Evolutionary conservation across 2,113 vertebrate species (phyloP).

Genomic region (Pavo muticus): DNA sequence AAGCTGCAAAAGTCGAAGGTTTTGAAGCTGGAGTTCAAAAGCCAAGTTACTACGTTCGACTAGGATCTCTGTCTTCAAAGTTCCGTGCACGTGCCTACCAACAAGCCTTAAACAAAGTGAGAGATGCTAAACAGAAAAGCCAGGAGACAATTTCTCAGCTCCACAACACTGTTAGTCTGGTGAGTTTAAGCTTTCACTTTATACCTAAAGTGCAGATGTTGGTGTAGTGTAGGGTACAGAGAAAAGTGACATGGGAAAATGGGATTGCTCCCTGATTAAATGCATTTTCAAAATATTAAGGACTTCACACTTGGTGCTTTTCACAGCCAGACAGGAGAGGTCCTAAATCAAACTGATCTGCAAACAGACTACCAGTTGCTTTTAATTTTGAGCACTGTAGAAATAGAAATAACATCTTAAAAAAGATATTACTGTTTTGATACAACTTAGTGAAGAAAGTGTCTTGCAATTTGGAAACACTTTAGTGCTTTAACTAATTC

Average conservation of each 20-base stretch:
- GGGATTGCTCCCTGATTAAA: background rate
- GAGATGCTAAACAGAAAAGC: constrained; percentile 83
- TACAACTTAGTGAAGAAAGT: background rate
- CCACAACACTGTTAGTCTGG: constrained; percentile 84
- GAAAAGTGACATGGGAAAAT: background rate
- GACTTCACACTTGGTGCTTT: background rate
- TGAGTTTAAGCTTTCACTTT: constrained; percentile 70
- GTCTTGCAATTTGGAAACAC: background rate
- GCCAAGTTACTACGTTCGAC: constrained; percentile 74
- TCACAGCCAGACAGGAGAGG: background rate
- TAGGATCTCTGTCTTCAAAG: constrained; percentile 83
- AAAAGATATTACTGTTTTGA: background rate
- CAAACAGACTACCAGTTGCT: background rate
- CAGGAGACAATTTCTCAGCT: constrained; percentile 88
- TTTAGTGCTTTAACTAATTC: background rate
- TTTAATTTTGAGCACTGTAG: background rate
- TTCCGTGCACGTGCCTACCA: constrained; percentile 81
- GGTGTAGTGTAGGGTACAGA: background rate
- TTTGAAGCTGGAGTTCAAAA: constrained; percentile 77
- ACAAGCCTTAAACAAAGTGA: constrained; percentile 83
- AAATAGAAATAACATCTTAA: background rate
- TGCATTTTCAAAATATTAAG: background rate
- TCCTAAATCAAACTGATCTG: background rate
- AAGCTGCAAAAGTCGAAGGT: constrained; percentile 80
- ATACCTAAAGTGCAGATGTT: background rate